A percentile compares a stretch with the other conserved stretches of the same genome.
Evolutionary conservation across 2,113 vertebrate species (phyloP).

Genomic region (Nycticryphes semicollaris): DNA sequence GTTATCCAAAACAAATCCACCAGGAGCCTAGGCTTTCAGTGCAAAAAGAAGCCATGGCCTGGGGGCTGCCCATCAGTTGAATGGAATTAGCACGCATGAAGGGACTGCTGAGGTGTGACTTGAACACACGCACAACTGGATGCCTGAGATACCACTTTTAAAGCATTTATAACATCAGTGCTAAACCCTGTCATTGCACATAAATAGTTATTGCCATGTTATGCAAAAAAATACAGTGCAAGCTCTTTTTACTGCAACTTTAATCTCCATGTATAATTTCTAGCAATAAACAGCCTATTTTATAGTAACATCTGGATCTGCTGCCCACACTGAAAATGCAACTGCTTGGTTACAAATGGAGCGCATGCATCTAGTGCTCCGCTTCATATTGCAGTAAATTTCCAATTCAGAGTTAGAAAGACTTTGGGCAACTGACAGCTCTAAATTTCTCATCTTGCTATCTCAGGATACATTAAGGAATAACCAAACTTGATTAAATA

Average conservation of each 20-base stretch:
- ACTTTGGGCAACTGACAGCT: neutral
- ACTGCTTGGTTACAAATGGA: neutral
- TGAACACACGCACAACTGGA: neutral
- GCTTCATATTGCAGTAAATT: neutral
- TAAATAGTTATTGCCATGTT: neutral
- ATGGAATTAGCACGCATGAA: neutral
- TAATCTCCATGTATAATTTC: slow-evolving; percentile 28
- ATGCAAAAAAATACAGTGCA: neutral
- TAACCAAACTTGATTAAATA: neutral
- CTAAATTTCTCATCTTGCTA: neutral
- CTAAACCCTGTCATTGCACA: neutral
- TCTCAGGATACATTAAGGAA: neutral
- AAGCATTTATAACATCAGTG: neutral
- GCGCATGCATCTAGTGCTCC: neutral
- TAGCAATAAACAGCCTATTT: slow-evolving; percentile 54
- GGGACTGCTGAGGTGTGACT: neutral
- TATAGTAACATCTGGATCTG: slow-evolving; percentile 10
- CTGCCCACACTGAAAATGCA: neutral
- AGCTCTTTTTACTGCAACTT: slow-evolving; percentile 30
- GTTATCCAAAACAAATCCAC: neutral
- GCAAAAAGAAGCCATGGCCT: neutral
- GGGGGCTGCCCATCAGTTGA: neutral
- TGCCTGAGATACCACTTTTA: neutral
- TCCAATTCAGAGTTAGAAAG: neutral
- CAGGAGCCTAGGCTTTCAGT: neutral